Percentiles rank a stretch among this genome's conserved stretches.
Evolutionary conservation across 2,797 vertebrate species (phyloP).

Genomic region (Brotula barbata): DNA sequence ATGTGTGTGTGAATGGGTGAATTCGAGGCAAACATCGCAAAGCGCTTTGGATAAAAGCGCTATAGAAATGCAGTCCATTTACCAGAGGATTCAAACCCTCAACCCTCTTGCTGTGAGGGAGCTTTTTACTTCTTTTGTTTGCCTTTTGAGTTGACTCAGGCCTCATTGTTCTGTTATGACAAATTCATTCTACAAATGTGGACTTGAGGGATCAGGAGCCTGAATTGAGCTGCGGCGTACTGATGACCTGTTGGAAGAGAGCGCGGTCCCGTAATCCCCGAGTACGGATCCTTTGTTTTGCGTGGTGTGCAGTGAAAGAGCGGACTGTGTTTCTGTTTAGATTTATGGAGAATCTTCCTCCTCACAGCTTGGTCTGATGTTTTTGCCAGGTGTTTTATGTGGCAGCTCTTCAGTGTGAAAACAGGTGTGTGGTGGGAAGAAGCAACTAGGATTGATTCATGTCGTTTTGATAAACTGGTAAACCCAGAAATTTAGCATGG

Average conservation of each 20-base stretch:
- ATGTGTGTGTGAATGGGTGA: too few species aligned
- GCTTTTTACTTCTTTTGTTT: too few species aligned
- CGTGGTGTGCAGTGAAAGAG: constrained; percentile 35
- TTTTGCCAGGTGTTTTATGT: constrained; percentile 63
- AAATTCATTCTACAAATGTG: too few species aligned
- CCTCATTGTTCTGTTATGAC: too few species aligned
- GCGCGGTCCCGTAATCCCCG: too few species aligned
- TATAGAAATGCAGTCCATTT: too few species aligned
- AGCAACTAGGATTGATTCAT: constrained; percentile 13
- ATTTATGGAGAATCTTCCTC: constrained; percentile 40
- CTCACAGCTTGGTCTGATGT: constrained; percentile 57
- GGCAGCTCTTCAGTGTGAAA: constrained; percentile 39
- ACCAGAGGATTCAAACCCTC: too few species aligned
- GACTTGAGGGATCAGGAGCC: too few species aligned
- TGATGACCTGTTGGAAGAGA: constrained; percentile 47
- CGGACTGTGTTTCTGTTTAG: constrained; percentile 49
- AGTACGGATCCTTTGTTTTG: constrained; percentile 24
- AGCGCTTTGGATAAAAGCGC: too few species aligned
- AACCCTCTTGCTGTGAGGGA: too few species aligned
- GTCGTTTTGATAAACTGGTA: constrained; percentile 46
- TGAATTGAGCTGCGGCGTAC: constrained; percentile 22
- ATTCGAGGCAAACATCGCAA: too few species aligned
- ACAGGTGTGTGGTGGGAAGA: constrained; percentile 40
- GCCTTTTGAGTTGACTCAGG: too few species aligned
- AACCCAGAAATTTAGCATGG: constrained; percentile 29